Evolutionary conservation across 2,113 vertebrate genomes (phyloP).

Genomic region (Struthidea cinerea): DNA sequence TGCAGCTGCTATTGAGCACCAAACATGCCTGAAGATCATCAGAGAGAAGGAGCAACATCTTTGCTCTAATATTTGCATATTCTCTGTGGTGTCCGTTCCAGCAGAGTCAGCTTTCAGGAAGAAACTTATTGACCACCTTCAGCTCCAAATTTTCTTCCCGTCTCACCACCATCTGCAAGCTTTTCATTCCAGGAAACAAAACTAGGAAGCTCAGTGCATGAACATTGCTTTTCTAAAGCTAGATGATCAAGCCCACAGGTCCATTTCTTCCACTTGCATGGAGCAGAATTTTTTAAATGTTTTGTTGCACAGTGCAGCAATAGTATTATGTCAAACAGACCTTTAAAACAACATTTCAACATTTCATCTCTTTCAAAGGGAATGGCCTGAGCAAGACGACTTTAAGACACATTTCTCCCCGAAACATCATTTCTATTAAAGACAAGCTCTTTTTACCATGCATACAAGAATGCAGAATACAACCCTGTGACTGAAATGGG

Average conservation of each 20-base stretch:
- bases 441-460: background rate
- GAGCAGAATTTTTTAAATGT: background rate
- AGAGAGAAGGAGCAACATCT: background rate
- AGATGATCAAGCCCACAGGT: background rate
- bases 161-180: background rate
- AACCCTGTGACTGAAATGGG: background rate
- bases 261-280: background rate
- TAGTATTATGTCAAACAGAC: background rate
- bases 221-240: background rate
- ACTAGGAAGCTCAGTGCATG: background rate
- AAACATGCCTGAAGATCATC: background rate
- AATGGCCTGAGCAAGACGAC: background rate
- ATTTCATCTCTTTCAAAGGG: background rate
- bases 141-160: background rate
- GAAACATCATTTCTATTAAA: background rate
- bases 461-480: background rate
- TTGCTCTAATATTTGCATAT: background rate
- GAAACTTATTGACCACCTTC: background rate
- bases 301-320: background rate
- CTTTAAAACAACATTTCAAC: background rate
- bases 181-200: background rate
- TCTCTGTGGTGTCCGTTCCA: background rate
- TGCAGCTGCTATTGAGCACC: background rate
- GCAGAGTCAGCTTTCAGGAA: background rate
- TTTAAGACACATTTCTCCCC: background rate